Evolutionary conservation across 2,113 vertebrate genomes (phyloP).

Genomic region (Cyprinodon variegatus): DNA sequence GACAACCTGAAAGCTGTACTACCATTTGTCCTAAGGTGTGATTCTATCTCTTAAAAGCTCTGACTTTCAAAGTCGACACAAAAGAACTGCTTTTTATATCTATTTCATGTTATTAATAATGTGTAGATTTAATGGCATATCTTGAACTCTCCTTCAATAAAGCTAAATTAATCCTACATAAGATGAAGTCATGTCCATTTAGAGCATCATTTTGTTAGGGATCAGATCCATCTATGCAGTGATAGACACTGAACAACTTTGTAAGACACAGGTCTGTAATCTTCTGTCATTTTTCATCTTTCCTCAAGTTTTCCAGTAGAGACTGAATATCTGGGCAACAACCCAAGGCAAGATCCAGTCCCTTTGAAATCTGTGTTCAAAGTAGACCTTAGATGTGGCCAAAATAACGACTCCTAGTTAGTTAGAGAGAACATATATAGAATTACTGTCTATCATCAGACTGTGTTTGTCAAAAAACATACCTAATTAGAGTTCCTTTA

Average conservation of each 20-base stretch:
- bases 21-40: conserved; percentile 35
- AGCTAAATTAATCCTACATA: conserved; percentile 18
- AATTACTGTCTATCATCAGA: not conserved
- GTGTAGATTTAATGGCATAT: conserved; percentile 19
- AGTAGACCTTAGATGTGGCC: conserved; percentile 9
- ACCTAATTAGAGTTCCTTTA: conserved; percentile 10
- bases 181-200: conserved; percentile 21
- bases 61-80: conserved; percentile 20
- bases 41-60: conserved; percentile 26
- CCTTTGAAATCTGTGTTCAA: not conserved
- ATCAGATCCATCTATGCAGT: not conserved
- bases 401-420: conserved; percentile 3
- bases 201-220: not conserved
- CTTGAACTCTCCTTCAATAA: conserved; percentile 12
- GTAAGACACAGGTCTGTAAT: conserved; percentile 2
- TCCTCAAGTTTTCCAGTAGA: not conserved
- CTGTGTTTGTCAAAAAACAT: not conserved
- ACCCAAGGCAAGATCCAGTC: not conserved
- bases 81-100: conserved; percentile 9
- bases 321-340: not conserved
- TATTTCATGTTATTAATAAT: conserved; percentile 24
- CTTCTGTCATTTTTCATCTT: not conserved
- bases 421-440: not conserved
- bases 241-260: conserved; percentile 8
- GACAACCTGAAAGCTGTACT: conserved; percentile 29